phyloP scores from a whole-genome alignment of 2,113 vertebrate genomes.

The Periophthalmodon schlosseri region DNA sequence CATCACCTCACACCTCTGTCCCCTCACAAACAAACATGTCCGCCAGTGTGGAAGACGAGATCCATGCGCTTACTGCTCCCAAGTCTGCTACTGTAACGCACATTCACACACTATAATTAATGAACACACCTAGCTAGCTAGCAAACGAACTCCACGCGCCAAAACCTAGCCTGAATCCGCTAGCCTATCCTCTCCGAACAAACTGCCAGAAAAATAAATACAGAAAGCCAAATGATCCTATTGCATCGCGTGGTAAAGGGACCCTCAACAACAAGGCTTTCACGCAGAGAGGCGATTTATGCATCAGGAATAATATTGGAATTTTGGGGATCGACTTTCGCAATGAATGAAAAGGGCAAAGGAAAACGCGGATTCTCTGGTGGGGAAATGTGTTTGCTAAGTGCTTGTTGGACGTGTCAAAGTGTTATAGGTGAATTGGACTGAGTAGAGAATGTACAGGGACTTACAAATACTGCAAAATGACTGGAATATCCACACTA shows the following conservation, averaged over 20 bases:
- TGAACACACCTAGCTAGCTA: constrained; percentile 22
- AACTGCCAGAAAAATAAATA: constrained; percentile 65
- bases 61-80: constrained; percentile 61
- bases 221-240: constrained; percentile 57
- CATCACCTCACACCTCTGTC: constrained; percentile 53
- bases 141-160: constrained; percentile 20
- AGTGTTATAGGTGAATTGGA: background rate
- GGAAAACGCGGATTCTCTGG: constrained; percentile 30
- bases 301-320: constrained; percentile 29
- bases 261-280: constrained; percentile 47
- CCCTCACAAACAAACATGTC: constrained; percentile 57
- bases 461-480: background rate
- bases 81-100: constrained; percentile 58
- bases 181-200: constrained; percentile 28
- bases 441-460: background rate
- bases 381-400: constrained; percentile 32
- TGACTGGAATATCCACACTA: background rate
- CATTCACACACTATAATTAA: constrained; percentile 29
- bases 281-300: constrained; percentile 31
- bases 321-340: constrained; percentile 19
- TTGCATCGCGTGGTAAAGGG: constrained; percentile 47
- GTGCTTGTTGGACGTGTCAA: constrained; percentile 48
- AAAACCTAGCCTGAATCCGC: constrained; percentile 16
- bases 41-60: constrained; percentile 53
- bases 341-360: constrained; percentile 28